These are phyloP conservation scores for Pontoporia blainvillei DNA, from an alignment of 2,113 vertebrate species.

Conservation along the genomic window DNA sequence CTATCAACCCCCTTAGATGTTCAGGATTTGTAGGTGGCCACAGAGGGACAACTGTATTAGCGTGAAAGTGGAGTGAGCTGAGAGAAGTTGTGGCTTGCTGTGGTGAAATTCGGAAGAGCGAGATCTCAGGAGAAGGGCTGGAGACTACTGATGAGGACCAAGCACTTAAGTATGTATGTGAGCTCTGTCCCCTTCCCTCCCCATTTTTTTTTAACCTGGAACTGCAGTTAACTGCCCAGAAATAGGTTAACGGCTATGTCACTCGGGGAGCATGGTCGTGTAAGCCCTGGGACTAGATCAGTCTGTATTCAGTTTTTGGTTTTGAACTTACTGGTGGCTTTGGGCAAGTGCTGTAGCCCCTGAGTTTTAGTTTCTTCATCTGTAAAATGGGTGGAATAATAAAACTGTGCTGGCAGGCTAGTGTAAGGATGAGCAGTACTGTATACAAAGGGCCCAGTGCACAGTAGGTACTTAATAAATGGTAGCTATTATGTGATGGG, in stretches of 20 bases:
- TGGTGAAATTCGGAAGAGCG: background rate
- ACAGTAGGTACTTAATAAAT: background rate
- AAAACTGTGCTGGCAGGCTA: background rate
- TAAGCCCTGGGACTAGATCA: background rate
- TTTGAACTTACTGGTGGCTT: background rate
- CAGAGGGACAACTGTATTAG: background rate
- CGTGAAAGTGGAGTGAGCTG: background rate
- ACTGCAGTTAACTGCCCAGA: background rate
- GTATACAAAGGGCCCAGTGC: background rate
- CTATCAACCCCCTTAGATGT: background rate
- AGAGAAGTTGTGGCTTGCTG: background rate
- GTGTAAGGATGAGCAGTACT: background rate
- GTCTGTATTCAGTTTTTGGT: background rate
- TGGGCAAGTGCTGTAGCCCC: background rate
- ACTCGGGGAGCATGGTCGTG: background rate
- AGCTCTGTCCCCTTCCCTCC: background rate
- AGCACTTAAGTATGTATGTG: background rate
- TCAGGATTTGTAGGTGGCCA: background rate
- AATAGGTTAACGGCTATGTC: background rate
- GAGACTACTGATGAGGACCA: background rate
- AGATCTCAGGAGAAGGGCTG: background rate
- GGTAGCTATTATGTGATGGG: background rate
- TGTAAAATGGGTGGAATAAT: background rate
- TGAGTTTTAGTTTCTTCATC: background rate
- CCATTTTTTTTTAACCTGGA: background rate